Evolutionary conservation across 2,113 vertebrate species (phyloP).

Genomic region (Tenrec ecaudatus): DNA sequence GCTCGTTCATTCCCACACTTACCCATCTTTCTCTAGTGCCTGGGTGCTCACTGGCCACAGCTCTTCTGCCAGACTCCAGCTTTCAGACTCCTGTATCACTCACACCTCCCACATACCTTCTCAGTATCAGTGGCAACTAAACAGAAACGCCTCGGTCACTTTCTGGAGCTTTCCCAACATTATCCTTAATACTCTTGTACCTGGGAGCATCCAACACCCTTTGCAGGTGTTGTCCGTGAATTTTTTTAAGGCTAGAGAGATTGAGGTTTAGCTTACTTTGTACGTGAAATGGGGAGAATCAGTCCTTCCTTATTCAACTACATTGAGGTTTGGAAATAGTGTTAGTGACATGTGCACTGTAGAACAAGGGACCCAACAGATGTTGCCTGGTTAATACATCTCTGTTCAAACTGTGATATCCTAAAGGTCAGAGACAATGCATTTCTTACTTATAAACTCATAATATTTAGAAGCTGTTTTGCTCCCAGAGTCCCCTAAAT

Average conservation of each 20-base stretch:
- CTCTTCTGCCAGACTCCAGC: neutral
- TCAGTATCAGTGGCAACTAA: neutral
- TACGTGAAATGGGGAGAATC: neutral
- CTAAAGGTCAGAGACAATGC: neutral
- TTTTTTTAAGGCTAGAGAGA: conserved; percentile 29
- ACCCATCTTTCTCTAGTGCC: neutral
- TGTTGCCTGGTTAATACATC: neutral
- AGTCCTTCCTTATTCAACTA: no score
- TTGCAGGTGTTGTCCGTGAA: neutral
- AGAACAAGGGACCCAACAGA: neutral
- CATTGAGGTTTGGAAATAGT: no score
- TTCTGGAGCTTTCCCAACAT: neutral
- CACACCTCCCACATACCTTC: neutral
- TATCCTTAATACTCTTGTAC: neutral
- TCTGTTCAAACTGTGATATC: neutral
- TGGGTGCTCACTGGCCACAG: neutral
- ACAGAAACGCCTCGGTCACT: neutral
- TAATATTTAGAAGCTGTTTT: neutral
- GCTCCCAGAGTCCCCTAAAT: neutral
- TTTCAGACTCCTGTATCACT: neutral
- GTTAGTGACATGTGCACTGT: neutral
- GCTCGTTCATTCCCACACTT: neutral
- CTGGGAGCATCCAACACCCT: neutral
- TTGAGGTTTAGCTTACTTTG: neutral
- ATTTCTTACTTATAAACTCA: conserved; percentile 40